Base-by-base conservation (phyloP, 2,797 vertebrate genomes). In the Anas bahamensis region DNA sequence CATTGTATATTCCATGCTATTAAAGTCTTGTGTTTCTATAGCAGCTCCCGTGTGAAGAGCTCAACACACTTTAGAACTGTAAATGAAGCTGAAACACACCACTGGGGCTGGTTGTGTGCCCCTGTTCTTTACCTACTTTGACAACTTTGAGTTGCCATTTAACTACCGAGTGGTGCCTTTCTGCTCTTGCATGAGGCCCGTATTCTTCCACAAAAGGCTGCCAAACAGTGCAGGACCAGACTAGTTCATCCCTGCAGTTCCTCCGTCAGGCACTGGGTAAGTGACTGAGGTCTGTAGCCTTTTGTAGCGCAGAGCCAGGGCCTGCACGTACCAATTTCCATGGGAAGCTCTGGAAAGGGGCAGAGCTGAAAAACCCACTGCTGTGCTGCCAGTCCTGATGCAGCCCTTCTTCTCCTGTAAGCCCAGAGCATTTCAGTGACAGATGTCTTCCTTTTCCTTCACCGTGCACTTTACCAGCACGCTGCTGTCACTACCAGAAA, bases 201-300 rank as follows among this genome's bases (percentile, higher is more conserved):
- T 48, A 80, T 11, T 88, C 37, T 55, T 41, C 88, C 86, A 83
- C 39, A 59, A 46, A 17, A 28, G 33, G 78, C 75, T 89, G 92
- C 89, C 92, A 93, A n/a, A 53, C 18, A 7, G 7, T 93, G 81
- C 96, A 95, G 96, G 93, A 95, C 90, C 90, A 82, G 93, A 93
- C 86, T 80, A 23, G 95, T 85, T 90, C 13, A 68, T 61, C 84
- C 90, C 78, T 91, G 86, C 81, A 76, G 90, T 8, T 84, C 75
- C 86, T 80, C 93, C 77, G 78, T 78, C 74, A 93, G 81, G 75
- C 15, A 0, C 81, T 70, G 86, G 68, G 26, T 37, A 74, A 92
- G 56, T 13, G 39, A 22, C 64, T 7, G 35, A 81, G 71, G 37
- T 64, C 83, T 55, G 46, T 42, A 15, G 53, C 60, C 64, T 79